These are phyloP conservation scores for Falco punctatus DNA, from an alignment of 2,113 vertebrate species.

Conservation along the genomic window DNA sequence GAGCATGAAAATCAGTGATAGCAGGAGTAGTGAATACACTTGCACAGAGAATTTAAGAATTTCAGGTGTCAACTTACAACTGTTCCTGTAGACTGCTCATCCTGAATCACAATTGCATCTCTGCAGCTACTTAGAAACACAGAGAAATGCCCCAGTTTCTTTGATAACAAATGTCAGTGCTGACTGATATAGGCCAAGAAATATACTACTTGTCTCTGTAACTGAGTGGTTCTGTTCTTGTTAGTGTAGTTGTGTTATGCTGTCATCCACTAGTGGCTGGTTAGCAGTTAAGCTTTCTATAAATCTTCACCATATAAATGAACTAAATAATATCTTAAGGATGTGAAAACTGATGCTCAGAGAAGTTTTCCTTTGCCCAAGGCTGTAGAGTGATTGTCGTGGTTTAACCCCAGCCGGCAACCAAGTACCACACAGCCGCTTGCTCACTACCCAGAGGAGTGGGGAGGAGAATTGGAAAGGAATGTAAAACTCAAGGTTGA, in stretches of 20 bases:
- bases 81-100: not conserved
- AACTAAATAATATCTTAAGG: not conserved
- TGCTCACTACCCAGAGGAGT: no score
- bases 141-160: slow-evolving; percentile 22
- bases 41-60: not conserved
- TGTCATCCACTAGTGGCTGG: not conserved
- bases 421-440: no score
- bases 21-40: not conserved
- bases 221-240: not conserved
- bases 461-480: no score
- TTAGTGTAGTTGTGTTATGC: not conserved
- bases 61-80: not conserved
- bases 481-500: no score
- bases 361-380: not conserved
- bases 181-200: slow-evolving; percentile 44
- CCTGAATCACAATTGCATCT: not conserved
- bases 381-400: not conserved
- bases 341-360: not conserved
- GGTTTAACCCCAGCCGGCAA: no score
- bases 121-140: not conserved
- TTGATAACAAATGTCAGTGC: not conserved
- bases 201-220: not conserved
- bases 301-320: not conserved
- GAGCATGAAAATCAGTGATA: not conserved
- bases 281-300: not conserved